phyloP scores from a whole-genome alignment of 2,888 invertebrate genomes.

The Gortyna flavago region DNA sequence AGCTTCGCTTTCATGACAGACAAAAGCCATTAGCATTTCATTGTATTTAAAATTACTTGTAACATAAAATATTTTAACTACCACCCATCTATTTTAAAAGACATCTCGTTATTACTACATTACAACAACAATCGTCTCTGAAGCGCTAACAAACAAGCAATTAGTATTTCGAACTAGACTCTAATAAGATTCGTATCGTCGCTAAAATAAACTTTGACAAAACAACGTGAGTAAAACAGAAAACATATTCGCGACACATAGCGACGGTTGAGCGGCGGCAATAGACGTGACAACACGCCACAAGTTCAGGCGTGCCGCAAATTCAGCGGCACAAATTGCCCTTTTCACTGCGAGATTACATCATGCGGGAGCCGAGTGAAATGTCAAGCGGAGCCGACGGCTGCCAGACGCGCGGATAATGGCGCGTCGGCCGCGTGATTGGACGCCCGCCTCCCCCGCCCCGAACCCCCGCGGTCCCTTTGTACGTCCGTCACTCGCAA shows the following conservation, averaged over 20 bases:
- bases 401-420: conserved; percentile 90
- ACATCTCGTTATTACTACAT: conserved; percentile 52
- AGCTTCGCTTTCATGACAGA: conserved; percentile 17
- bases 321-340: conserved; percentile 90
- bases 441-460: conserved; percentile 82
- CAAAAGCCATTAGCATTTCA: conserved; percentile 38
- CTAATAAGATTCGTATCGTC: conserved; percentile 65
- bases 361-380: conserved; percentile 90
- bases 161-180: conserved; percentile 61
- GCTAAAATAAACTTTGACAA: conserved; percentile 62
- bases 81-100: conserved; percentile 33
- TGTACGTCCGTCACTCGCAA: conserved; percentile 88
- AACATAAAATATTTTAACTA: conserved; percentile 26
- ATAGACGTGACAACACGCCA: conserved; percentile 88
- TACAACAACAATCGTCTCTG: conserved; percentile 41
- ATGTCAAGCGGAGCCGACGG: conserved; percentile 90
- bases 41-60: conserved; percentile 26
- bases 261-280: conserved; percentile 64
- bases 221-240: conserved; percentile 62
- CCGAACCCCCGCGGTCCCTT: conserved; percentile 83
- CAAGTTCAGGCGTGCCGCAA: conserved; percentile 89
- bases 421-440: conserved; percentile 90
- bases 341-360: conserved; percentile 90
- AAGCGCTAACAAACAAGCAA: conserved; percentile 50
- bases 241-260: conserved; percentile 69